Base-by-base conservation (phyloP, 2,113 vertebrate species). In the Dromiciops gliroides region DNA sequence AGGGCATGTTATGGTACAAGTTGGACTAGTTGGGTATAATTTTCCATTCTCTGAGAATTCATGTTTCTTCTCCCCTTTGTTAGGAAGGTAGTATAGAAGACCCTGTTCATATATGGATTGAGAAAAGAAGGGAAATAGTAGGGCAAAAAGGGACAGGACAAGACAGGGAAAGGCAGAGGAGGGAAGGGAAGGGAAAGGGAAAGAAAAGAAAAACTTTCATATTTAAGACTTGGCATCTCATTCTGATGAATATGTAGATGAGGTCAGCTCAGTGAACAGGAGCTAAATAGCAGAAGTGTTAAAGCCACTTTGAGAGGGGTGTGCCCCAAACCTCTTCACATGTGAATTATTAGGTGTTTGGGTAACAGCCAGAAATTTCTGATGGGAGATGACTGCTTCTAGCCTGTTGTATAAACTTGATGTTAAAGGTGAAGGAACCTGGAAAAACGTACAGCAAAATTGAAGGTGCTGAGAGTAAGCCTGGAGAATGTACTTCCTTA, bases 181-280 rank as follows among this genome's bases (percentile, higher is more conserved):
- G 14, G 11, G 31, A 52, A 89, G 49, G 8, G 50, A 89, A 48
- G 31, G 95, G 1, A 8, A 48, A 7, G 37, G n/a, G n/a, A 19
- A 5, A 4, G 14, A 91, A 51, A 56, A 89, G 89, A 51, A 50
- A 93, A 67, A 93, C 8, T 14, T n/a, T 60, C 0, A 5, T 50
- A n/a, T 94, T 96, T 95, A 95, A 95, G 49, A 93, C 92, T 92
- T 47, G 92, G 95, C 49, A 10, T 51, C 94, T 89, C 9, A 31
- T 96, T 92, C 83, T 97, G 89, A 97, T 98, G 97, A 97, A 96
- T 98, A 97, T 97, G 97, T 95, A 97, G 95, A 97, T 95, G 0
- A 37, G 51, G 25, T 83, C 92, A 89, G 56, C 90, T 94, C 83
- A 50, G 83, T 95, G 96, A 95, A 94, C 96, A 91, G 90, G 89